Percentiles rank a stretch among this genome's conserved stretches.
phyloP scores from a whole-genome alignment of 2,888 invertebrate species.

The Merodon equestris region DNA sequence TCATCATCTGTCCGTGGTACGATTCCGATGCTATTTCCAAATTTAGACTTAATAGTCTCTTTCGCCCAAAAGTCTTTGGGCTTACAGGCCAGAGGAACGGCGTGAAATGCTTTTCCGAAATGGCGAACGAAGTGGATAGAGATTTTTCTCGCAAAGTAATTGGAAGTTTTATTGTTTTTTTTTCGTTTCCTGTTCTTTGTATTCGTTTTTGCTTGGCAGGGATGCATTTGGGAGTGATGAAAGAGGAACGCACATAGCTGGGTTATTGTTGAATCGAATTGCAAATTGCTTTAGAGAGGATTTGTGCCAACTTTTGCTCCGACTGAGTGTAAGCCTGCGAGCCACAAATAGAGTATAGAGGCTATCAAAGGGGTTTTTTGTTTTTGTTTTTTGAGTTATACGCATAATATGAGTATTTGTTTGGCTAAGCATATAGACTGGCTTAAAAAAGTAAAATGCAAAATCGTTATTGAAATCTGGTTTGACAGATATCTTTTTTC shows the following conservation, averaged over 20 bases:
- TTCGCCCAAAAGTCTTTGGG: too few relatives aligned
- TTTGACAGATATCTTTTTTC: too few relatives aligned
- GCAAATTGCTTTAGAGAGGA: conserved; percentile 13
- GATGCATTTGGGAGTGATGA: conserved; percentile 41
- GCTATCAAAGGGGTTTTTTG: background rate
- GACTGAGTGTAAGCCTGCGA: background rate
- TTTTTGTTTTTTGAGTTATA: background rate
- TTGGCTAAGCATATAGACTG: background rate
- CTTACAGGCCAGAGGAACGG: background rate
- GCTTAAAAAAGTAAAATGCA: too few relatives aligned
- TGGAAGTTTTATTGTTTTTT: conserved; percentile 57
- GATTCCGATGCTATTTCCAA: conserved; percentile 42
- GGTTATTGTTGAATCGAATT: conserved; percentile 48
- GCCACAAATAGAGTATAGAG: background rate
- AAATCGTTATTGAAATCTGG: too few relatives aligned
- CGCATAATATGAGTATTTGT: background rate
- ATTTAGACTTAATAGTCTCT: conserved; percentile 47
- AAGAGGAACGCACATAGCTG: conserved; percentile 13
- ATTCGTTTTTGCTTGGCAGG: background rate
- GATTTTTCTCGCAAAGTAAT: conserved; percentile 54
- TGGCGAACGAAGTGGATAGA: conserved; percentile 11
- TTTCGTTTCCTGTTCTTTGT: background rate
- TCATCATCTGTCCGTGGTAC: conserved; percentile 32
- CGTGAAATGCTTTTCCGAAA: conserved; percentile 25
- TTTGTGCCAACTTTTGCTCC: background rate